phyloP scores from a whole-genome alignment of 2,888 invertebrate genomes.

The Julus scandinavius region DNA sequence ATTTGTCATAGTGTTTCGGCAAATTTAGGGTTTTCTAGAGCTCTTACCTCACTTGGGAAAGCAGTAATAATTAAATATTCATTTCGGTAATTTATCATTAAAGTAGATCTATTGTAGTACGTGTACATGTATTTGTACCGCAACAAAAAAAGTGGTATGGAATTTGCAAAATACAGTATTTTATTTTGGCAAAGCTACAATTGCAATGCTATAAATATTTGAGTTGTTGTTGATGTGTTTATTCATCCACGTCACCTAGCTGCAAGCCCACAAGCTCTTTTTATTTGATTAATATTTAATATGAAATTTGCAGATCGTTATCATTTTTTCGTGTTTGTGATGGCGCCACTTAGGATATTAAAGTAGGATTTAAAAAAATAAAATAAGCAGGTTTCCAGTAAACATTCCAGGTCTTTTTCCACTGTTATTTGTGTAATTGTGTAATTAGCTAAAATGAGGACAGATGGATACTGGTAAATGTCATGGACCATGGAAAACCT shows the following conservation, averaged over 20 bases:
- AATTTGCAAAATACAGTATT: background rate
- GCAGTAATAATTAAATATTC: background rate
- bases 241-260: background rate
- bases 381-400: too few relatives aligned
- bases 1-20: background rate
- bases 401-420: too few relatives aligned
- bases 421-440: too few relatives aligned
- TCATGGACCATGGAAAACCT: too few relatives aligned
- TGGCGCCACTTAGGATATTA: background rate
- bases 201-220: slow-evolving; percentile 8
- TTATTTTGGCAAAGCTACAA: slow-evolving; percentile 1
- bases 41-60: background rate
- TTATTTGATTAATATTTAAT: slow-evolving; percentile 17
- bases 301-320: slow-evolving; percentile 15
- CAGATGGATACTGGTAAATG: too few relatives aligned
- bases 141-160: background rate
- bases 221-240: background rate
- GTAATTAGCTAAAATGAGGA: too few relatives aligned
- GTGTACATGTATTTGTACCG: background rate
- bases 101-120: background rate
- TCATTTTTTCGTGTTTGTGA: background rate
- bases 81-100: background rate
- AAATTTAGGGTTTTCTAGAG: background rate
- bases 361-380: background rate
- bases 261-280: background rate